Evolutionary conservation across 2,113 vertebrate species (phyloP).

Genomic region (Platichthys flesus): DNA sequence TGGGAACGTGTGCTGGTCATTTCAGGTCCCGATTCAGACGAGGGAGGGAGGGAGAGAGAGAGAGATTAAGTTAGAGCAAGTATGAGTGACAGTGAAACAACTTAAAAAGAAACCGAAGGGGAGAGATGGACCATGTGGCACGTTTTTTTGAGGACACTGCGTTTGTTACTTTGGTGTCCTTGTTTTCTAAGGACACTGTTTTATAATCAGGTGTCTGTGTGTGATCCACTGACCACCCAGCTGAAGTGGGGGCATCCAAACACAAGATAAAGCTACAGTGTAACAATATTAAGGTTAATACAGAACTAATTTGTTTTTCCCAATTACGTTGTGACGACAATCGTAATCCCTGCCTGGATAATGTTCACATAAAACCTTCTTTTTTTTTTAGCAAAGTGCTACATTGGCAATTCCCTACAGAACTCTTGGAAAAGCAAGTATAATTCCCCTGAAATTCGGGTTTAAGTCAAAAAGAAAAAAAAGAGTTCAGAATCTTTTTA

Average conservation of each 20-base stretch:
- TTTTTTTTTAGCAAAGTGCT: neutral
- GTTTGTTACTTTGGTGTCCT: conserved; percentile 26
- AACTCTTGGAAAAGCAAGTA: too few relatives aligned
- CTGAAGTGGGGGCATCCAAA: conserved; percentile 9
- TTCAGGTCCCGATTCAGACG: conserved; percentile 48
- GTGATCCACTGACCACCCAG: conserved; percentile 32
- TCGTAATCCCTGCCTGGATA: neutral
- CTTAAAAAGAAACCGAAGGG: conserved; percentile 5
- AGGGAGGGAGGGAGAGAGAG: neutral
- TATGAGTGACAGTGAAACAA: conserved; percentile 19
- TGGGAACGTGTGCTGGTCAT: conserved; percentile 64
- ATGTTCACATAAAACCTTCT: neutral
- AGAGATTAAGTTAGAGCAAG: conserved; percentile 23
- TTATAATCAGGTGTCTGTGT: conserved; percentile 37
- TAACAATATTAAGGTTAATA: neutral
- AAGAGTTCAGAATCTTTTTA: too few relatives aligned
- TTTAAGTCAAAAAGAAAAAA: too few relatives aligned
- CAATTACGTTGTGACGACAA: neutral
- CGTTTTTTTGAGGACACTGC: conserved; percentile 37
- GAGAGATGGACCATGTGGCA: conserved; percentile 12
- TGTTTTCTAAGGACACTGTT: conserved; percentile 48
- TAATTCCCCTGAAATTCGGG: too few relatives aligned
- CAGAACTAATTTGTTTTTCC: neutral
- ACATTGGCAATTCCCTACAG: neutral
- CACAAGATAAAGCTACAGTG: neutral